phyloP scores from a whole-genome alignment of 2,113 vertebrate genomes.

The Malurus melanocephalus region DNA sequence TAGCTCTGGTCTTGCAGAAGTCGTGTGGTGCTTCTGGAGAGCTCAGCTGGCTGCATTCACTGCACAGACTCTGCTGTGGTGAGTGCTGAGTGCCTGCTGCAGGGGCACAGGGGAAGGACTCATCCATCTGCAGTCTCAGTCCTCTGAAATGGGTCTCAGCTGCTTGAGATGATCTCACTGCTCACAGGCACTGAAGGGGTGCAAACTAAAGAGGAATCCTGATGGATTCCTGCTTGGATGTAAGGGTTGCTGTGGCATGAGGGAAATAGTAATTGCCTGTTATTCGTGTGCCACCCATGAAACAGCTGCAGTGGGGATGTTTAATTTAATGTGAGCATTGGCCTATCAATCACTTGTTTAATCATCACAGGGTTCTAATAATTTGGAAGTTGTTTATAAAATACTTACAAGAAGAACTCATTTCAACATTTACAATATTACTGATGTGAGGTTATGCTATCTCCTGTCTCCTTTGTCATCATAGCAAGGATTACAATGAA shows the following conservation, averaged over 20 bases:
- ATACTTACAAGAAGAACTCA: background rate
- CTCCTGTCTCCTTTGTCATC: background rate
- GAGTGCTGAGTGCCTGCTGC: background rate
- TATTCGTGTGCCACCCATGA: conserved; percentile 57
- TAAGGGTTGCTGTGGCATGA: background rate
- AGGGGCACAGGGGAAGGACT: background rate
- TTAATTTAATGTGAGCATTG: conserved; percentile 10
- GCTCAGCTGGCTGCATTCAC: background rate
- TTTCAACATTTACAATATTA: background rate
- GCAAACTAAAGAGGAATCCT: background rate
- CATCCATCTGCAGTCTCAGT: conserved; percentile 33
- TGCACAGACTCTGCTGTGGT: background rate
- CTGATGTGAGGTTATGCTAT: background rate
- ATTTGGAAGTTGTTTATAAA: conserved; percentile 4
- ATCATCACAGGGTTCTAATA: background rate
- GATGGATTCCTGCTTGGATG: conserved; percentile 40
- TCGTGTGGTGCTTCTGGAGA: background rate
- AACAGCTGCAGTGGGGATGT: conserved; percentile 42
- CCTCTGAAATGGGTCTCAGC: conserved; percentile 50
- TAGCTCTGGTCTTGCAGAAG: background rate
- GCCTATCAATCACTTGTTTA: background rate
- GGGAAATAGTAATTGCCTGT: conserved; percentile 52
- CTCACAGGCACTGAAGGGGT: conserved; percentile 67
- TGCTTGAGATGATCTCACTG: conserved; percentile 63
- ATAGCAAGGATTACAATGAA: background rate